These are phyloP conservation scores for Subacronicta megacephala DNA, from an alignment of 2,888 invertebrate species.

Conservation along the genomic window DNA sequence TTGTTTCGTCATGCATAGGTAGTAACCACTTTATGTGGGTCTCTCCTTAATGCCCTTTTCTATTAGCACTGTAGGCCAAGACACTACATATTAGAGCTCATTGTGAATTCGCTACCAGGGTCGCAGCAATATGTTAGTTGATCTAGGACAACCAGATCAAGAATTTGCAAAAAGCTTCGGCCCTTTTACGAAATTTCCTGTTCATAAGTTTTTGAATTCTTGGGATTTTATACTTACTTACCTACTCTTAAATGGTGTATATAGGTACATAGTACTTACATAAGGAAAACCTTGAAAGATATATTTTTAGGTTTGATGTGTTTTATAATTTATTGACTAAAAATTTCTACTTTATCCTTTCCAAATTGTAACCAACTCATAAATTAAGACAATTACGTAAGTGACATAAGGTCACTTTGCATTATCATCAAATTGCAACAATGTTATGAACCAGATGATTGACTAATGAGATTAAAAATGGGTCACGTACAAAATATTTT, in stretches of 20 bases:
- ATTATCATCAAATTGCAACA: constrained; percentile 4
- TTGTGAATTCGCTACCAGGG: constrained; percentile 36
- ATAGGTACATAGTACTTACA: no score
- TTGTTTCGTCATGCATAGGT: constrained; percentile 65
- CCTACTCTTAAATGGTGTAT: no score
- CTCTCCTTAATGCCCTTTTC: constrained; percentile 17
- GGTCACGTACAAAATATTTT: constrained; percentile 3
- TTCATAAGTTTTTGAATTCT: constrained; percentile 14
- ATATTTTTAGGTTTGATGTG: no score
- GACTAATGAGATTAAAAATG: background rate
- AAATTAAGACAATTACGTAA: background rate
- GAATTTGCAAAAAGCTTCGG: constrained; percentile 12
- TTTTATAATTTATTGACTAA: no score
- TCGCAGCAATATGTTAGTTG: constrained; percentile 33
- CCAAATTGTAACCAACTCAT: background rate
- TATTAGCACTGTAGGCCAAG: background rate
- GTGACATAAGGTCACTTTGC: background rate
- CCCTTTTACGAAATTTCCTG: constrained; percentile 39
- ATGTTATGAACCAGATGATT: background rate
- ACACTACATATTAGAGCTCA: constrained; percentile 20
- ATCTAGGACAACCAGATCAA: constrained; percentile 41
- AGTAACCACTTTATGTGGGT: constrained; percentile 36
- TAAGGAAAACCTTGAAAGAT: no score
- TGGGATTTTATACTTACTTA: no score
- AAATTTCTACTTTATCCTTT: no score